These are phyloP conservation scores for Apteryx mantelli DNA, from an alignment of 2,113 vertebrate genomes.

Conservation along the genomic window DNA sequence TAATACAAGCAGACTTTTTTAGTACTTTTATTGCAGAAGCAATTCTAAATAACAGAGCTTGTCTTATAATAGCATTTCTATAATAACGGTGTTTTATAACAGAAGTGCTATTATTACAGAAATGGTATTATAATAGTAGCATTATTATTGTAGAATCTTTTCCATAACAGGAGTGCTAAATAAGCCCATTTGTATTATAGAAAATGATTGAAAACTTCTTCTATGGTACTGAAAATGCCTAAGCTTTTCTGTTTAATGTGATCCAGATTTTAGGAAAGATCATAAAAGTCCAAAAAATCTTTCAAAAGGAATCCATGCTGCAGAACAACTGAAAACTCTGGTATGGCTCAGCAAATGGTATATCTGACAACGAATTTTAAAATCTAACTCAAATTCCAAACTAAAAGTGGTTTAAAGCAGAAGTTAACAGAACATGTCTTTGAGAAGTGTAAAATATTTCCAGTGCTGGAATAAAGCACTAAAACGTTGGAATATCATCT, in stretches of 20 bases:
- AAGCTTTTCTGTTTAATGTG: conserved; percentile 60
- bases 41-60: conserved; percentile 84
- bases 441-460: conserved; percentile 46
- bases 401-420: background rate
- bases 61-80: conserved; percentile 84
- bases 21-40: conserved; percentile 82
- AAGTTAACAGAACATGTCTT: conserved; percentile 28
- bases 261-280: conserved; percentile 51
- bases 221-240: conserved; percentile 65
- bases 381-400: conserved; percentile 33
- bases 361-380: conserved; percentile 43
- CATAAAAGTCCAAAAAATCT: background rate
- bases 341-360: background rate
- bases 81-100: conserved; percentile 87
- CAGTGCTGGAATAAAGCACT: conserved; percentile 50
- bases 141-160: conserved; percentile 81
- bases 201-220: conserved; percentile 80
- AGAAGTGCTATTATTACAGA: conserved; percentile 85
- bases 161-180: conserved; percentile 78
- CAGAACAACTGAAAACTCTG: conserved; percentile 8
- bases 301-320: conserved; percentile 7
- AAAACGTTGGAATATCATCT: conserved; percentile 24
- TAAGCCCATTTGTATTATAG: conserved; percentile 77
- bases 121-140: conserved; percentile 84
- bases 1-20: conserved; percentile 78